These are phyloP conservation scores for Endomychus coccineus DNA, from an alignment of 2,888 invertebrate species.

Conservation along the genomic window DNA sequence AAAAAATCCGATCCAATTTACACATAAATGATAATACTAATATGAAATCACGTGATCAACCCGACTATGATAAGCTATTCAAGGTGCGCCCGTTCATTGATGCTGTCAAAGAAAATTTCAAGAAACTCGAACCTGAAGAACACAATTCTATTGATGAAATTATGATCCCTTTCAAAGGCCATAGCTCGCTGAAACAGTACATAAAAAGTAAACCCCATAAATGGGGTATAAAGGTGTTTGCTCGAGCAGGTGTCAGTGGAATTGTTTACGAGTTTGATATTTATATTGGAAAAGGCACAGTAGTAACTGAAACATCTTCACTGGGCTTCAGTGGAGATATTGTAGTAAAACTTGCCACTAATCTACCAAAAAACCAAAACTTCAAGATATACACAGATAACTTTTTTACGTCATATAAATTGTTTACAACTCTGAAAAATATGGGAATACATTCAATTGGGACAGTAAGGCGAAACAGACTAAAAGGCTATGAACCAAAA, in stretches of 20 bases:
- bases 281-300: conserved; percentile 25
- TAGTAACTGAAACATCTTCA: conserved; percentile 9
- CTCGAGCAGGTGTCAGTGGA: conserved; percentile 24
- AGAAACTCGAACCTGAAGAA: conserved; percentile 27
- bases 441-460: conserved; percentile 7
- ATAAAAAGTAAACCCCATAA: conserved; percentile 26
- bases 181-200: conserved; percentile 24
- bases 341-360: conserved; percentile 15
- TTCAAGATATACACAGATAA: conserved; percentile 14
- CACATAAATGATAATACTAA: conserved; percentile 20
- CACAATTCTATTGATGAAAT: conserved; percentile 27
- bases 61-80: conserved; percentile 23
- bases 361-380: conserved; percentile 20
- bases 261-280: conserved; percentile 29
- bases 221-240: conserved; percentile 28
- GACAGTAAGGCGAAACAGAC: conserved; percentile 10
- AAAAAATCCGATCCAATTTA: conserved; percentile 15
- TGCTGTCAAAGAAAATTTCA: conserved; percentile 18
- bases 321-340: conserved; percentile 23
- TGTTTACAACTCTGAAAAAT: conserved; percentile 8
- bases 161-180: conserved; percentile 30
- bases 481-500: conserved; percentile 8
- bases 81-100: conserved; percentile 23
- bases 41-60: conserved; percentile 9
- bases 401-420: conserved; percentile 9